Percentiles rank a stretch among this genome's conserved stretches.
phyloP scores from a whole-genome alignment of 2,888 invertebrate genomes.

The Tenthredo livida region DNA sequence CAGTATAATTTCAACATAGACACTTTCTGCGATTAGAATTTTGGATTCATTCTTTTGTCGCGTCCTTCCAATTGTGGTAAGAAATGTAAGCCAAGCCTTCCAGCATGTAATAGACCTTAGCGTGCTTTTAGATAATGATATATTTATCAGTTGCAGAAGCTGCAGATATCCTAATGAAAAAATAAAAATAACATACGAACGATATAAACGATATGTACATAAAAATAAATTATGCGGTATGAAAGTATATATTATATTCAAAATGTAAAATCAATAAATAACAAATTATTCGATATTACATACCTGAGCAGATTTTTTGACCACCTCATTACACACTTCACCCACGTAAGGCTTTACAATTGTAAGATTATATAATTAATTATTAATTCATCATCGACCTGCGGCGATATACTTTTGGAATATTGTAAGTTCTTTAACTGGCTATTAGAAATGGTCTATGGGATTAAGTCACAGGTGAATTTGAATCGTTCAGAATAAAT shows the following conservation, averaged over 20 bases:
- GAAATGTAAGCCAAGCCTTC: constrained; percentile 27
- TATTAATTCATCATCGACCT: no score
- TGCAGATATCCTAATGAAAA: constrained; percentile 9
- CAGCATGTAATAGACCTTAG: constrained; percentile 33
- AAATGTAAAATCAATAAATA: constrained; percentile 37
- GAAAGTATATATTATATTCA: neutral
- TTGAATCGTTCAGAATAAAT: neutral
- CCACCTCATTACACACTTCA: neutral
- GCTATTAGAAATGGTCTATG: neutral
- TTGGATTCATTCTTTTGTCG: constrained; percentile 26
- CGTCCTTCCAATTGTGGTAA: constrained; percentile 27
- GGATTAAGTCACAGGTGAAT: constrained; percentile 3
- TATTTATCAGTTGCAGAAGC: constrained; percentile 33
- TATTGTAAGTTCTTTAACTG: no score
- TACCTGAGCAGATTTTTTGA: neutral
- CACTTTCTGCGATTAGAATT: neutral
- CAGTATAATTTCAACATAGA: neutral
- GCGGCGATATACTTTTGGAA: no score
- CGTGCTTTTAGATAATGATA: constrained; percentile 26
- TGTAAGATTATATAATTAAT: neutral
- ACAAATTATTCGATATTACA: constrained; percentile 13
- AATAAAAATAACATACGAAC: neutral
- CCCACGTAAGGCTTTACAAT: neutral
- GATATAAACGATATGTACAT: constrained; percentile 40
- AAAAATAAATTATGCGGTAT: constrained; percentile 12